phyloP scores from a whole-genome alignment of 2,113 vertebrate species.

The Ptilorrhoa leucosticta region DNA sequence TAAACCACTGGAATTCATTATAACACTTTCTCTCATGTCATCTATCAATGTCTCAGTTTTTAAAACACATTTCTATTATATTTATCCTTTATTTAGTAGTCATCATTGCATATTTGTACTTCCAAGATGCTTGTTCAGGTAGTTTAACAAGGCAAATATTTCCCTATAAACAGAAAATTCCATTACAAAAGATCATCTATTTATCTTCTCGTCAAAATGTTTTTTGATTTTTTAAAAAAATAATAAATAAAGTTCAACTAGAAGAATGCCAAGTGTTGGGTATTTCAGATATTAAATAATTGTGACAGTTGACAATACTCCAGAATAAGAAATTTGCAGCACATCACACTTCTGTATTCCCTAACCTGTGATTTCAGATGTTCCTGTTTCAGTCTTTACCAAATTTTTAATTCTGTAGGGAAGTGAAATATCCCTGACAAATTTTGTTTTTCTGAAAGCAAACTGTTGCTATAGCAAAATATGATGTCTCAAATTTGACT shows the following conservation, averaged over 20 bases:
- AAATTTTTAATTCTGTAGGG: slow-evolving; percentile 14
- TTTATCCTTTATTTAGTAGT: not conserved
- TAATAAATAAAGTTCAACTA: not conserved
- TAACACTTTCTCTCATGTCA: not conserved
- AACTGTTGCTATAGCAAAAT: slow-evolving; percentile 32
- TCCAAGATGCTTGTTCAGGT: not conserved
- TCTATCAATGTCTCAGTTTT: not conserved
- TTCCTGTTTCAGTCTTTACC: slow-evolving; percentile 10
- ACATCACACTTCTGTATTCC: not conserved
- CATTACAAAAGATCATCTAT: not conserved
- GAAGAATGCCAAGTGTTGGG: not conserved
- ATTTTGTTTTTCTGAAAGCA: slow-evolving; percentile 42
- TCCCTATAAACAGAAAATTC: not conserved
- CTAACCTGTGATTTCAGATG: slow-evolving; percentile 19
- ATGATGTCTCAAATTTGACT: not conserved
- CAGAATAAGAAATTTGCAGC: not conserved
- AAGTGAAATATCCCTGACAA: slow-evolving; percentile 15
- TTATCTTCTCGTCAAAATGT: not conserved
- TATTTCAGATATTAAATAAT: not conserved
- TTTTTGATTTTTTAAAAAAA: not conserved
- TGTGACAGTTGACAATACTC: not conserved
- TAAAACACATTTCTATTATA: not conserved
- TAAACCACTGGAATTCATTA: not conserved
- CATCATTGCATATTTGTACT: not conserved
- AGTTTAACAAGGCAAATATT: not conserved